Conservation (phyloP, 1,140 invertebrate species). For the Melanaphis sacchari region DNA sequence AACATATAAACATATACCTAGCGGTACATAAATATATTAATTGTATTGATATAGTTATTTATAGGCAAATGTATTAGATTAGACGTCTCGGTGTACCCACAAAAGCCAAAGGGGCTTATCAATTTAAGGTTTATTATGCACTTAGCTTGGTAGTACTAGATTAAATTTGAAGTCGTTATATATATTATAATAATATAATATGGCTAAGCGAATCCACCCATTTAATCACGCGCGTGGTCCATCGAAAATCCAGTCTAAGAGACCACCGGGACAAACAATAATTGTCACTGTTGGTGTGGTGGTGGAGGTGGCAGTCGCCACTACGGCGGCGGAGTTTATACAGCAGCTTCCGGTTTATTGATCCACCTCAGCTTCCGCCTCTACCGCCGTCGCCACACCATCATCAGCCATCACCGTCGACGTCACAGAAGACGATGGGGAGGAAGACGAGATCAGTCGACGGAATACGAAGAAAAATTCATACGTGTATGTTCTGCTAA, state of each 20-base stretch:
- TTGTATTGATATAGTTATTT: background rate
- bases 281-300: background rate
- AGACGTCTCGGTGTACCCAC: background rate
- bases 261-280: background rate
- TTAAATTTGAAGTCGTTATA: background rate
- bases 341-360: background rate
- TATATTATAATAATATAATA: background rate
- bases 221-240: background rate
- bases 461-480: background rate
- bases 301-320: too few relatives aligned
- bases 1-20: background rate
- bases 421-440: background rate
- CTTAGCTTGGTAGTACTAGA: background rate
- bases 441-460: background rate
- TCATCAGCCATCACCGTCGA: background rate
- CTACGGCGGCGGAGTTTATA: background rate
- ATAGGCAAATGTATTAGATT: background rate
- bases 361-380: background rate
- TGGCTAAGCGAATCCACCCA: background rate
- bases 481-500: too few relatives aligned
- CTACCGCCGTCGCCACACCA: background rate
- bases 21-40: background rate
- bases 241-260: background rate
- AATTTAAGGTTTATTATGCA: constrained; percentile 14
- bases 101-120: constrained; percentile 8